Evolutionary conservation across 1,140 invertebrate species (phyloP).

Genomic region (Amphibalanus amphitrite): DNA sequence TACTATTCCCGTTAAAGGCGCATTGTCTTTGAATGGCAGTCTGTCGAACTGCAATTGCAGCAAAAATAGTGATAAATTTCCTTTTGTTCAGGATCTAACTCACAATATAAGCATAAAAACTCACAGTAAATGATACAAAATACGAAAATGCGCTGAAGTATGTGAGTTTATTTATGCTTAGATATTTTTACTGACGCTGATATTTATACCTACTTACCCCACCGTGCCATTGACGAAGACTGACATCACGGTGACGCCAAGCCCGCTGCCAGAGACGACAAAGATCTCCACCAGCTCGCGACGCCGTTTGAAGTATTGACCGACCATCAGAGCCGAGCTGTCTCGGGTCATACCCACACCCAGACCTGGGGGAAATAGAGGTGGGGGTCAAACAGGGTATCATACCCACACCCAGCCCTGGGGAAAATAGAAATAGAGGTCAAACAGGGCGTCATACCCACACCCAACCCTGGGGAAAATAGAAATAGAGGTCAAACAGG

Average conservation of each 20-base stretch:
- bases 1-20: no score
- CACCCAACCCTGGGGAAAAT: no score
- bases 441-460: not conserved
- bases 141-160: no score
- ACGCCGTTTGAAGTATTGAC: constrained; percentile 70
- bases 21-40: no score
- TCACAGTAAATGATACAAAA: no score
- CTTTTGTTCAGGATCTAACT: no score
- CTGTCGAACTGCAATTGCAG: no score
- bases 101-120: no score
- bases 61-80: no score
- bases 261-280: constrained; percentile 62
- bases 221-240: constrained; percentile 29
- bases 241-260: constrained; percentile 68
- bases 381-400: not conserved
- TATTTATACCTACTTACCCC: not conserved
- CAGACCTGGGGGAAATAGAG: constrained; percentile 33
- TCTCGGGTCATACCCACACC: constrained; percentile 66
- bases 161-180: no score
- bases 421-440: not conserved
- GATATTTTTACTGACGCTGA: no score
- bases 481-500: not conserved
- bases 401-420: not conserved
- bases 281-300: constrained; percentile 74
- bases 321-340: constrained; percentile 74